Evolutionary conservation across 2,888 invertebrate species (phyloP).

Genomic region (Melanostoma scalare): DNA sequence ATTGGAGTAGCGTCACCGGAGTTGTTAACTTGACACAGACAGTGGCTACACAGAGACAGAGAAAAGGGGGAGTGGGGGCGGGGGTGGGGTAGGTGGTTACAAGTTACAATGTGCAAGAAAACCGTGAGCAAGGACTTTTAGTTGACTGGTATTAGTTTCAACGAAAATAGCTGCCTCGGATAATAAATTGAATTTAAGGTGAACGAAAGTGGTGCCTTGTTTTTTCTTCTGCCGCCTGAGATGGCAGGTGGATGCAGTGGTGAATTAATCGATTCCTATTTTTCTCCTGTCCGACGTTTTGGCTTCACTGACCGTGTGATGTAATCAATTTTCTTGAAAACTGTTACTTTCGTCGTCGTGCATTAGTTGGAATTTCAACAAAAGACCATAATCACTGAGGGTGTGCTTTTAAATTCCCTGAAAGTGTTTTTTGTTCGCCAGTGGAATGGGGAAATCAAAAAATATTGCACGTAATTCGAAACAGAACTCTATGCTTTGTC

Average conservation of each 20-base stretch:
- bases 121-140: conserved; percentile 54
- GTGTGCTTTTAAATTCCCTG: conserved; percentile 28
- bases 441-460: not conserved
- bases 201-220: conserved; percentile 27
- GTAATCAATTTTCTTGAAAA: conserved; percentile 59
- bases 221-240: conserved; percentile 25
- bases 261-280: conserved; percentile 68
- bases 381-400: conserved; percentile 54
- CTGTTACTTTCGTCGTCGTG: conserved; percentile 7
- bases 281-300: conserved; percentile 65
- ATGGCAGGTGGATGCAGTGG: conserved; percentile 57
- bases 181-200: conserved; percentile 68
- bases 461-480: conserved; percentile 50
- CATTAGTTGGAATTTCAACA: conserved; percentile 54
- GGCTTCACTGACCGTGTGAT: conserved; percentile 62
- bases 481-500: not conserved
- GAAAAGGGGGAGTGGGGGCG: not conserved
- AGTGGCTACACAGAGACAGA: not conserved
- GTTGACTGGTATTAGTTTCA: conserved; percentile 66
- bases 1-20: conserved; percentile 22
- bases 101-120: conserved; percentile 19
- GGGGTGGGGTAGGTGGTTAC: not conserved
- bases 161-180: conserved; percentile 61
- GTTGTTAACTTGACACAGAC: conserved; percentile 50
- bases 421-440: not conserved